Base-by-base conservation (phyloP, 2,113 vertebrate genomes). In the Taurulus bubalis region DNA sequence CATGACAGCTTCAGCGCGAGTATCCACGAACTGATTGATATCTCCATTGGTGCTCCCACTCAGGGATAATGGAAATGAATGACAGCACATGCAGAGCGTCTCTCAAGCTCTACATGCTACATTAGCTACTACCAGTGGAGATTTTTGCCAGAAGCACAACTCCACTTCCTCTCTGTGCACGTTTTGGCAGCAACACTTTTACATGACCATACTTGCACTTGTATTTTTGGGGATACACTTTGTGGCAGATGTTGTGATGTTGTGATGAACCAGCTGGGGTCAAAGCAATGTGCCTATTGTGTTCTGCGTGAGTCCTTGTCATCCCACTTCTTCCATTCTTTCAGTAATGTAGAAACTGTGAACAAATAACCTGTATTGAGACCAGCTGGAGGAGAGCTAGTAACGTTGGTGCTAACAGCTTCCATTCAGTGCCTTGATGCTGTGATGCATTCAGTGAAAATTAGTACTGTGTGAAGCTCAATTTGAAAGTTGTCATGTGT, bases 21-120 rank as follows among this genome's bases (percentile, higher is more conserved):
- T 55, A 74, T 90, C 86, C 66, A 66, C 68, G 36, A 28, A 62
- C 87, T 90, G 91, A 93, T 93, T 85, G 89, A 94, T 93, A 88
- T 92, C 87, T 93, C 82, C 70, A 79, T 76, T 71, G 90, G 75
- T 82, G 84, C 68, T 79, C 74, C 77, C 71, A 69, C 82, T 85
- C 84, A 55, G 76, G 63, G 59, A 75, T 87, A 86, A 90, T 85
- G 77, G 81, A 85, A 89, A 92, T 87, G 85, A 91, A 88, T 89
- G 88, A 80, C 79, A 47, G 82, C 71, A 34, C 30, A 20, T 55
- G 70, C 77, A 63, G 38, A 77, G 30, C 34, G 12, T 86, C 84
- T 85, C 86, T 56, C 49, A 51, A 81, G 71, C 79, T 83, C 69
- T 78, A 24, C 83, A 83, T 85, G 92, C 87, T 81, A 90, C 91